A percentile compares a stretch with the other conserved stretches of the same genome.
Evolutionary conservation across 2,797 vertebrate genomes (phyloP).

Genomic region (Arrhamphus sclerolepis): DNA sequence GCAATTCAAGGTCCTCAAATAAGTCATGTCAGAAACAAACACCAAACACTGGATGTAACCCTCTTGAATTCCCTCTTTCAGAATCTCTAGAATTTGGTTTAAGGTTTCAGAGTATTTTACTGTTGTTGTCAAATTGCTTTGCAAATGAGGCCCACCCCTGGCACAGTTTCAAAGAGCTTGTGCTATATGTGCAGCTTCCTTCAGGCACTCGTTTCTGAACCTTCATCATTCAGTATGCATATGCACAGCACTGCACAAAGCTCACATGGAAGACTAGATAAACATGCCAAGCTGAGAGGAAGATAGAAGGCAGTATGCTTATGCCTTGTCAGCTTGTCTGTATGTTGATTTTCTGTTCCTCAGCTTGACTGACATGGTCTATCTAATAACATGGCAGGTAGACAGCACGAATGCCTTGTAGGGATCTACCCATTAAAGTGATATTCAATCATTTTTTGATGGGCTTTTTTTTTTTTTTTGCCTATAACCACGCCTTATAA

Average conservation of each 20-base stretch:
- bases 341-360: constrained; percentile 65
- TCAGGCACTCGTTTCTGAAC: constrained; percentile 71
- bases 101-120: constrained; percentile 71
- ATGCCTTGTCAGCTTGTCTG: constrained; percentile 72
- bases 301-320: constrained; percentile 71
- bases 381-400: constrained; percentile 80
- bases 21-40: constrained; percentile 62
- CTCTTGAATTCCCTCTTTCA: constrained; percentile 50
- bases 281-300: constrained; percentile 70
- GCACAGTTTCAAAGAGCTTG: constrained; percentile 72
- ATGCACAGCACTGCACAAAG: constrained; percentile 65
- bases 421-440: constrained; percentile 80
- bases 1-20: constrained; percentile 63
- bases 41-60: constrained; percentile 52
- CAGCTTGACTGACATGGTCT: constrained; percentile 76
- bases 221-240: constrained; percentile 72
- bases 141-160: constrained; percentile 75
- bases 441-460: constrained; percentile 82
- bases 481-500: constrained; percentile 74
- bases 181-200: constrained; percentile 72
- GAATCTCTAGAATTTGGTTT: constrained; percentile 67
- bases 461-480: constrained; percentile 61
- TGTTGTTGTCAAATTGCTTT: constrained; percentile 78
- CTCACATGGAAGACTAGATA: constrained; percentile 75
- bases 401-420: constrained; percentile 69